Evolutionary conservation across 2,888 invertebrate genomes (phyloP), one percentile per base, ranked within the genome.

Genomic region (Portevinia maculata): DNA sequence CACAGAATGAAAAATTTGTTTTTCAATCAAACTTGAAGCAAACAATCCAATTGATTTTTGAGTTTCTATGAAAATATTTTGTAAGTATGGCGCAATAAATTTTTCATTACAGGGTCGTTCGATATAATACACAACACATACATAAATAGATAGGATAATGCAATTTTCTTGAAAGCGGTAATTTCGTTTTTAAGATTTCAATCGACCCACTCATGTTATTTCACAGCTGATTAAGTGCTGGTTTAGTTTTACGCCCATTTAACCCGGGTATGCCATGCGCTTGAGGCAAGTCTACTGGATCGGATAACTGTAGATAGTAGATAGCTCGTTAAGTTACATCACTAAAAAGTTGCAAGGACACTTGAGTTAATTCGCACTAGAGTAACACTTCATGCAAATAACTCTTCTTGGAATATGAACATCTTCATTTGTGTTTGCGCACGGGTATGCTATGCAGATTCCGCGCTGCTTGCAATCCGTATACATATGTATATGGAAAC

Each of bases 121-220:
- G n/a, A n/a, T n/a, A n/a, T n/a, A n/a, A n/a, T n/a, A 24, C 5
- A 24, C 2, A 5, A 24, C 5, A 24, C 2, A 5, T 24, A 24
- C 3, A 24, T 24, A 24, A 3, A 79, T 24, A 62, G 59, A 50
- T 62, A 55, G 67, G 21, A 30, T 76, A 76, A 81, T 81, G 76
- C 75, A 70, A 70, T 81, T 81, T 52, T 69, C 64, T 46, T 70
- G 81, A 81, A 70, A 81, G 34, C 46, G 81, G 81, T 81, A 81
- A 81, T 81, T 79, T 73, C 57, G 69, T 37, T 64, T 75, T 76
- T 70, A 46, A 69, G 30, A 64, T 81, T 75, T 60, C 59, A 59
- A 76, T 76, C 76, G 76, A 76, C 70, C 70, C 59, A 76, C 76
- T 81, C 76, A 65, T 48, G 70, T 70, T 76, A 76, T 64, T 75